Conservation (phyloP, 2,113 vertebrate genomes). For the Brienomyrus longianalis region DNA sequence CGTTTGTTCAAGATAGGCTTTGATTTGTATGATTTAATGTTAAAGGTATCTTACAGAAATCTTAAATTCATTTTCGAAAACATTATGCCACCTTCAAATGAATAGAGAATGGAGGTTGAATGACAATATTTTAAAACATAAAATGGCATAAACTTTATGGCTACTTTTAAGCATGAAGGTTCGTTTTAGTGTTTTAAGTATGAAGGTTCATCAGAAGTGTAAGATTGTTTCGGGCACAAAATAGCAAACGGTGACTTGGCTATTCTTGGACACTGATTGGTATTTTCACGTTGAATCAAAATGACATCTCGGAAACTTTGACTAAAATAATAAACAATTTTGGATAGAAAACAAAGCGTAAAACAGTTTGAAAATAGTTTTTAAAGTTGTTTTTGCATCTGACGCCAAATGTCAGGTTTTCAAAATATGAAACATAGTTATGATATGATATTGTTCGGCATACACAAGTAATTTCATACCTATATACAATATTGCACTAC, state of each 20-base stretch:
- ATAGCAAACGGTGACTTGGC: not conserved
- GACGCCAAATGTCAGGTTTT: not conserved
- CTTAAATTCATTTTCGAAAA: not conserved
- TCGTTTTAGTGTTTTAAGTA: not conserved
- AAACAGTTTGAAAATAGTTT: not conserved
- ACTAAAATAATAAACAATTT: not conserved
- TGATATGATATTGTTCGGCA: slow-evolving; percentile 2
- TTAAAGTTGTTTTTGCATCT: not conserved
- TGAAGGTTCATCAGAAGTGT: not conserved
- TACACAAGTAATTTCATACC: not conserved
- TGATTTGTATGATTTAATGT: not conserved
- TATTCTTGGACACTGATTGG: not conserved
- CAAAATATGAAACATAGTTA: not conserved
- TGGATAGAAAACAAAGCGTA: not conserved
- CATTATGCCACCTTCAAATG: not conserved
- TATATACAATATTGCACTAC: slow-evolving; percentile 28
- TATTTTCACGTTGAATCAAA: not conserved
- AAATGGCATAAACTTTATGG: not conserved
- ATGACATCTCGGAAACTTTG: not conserved
- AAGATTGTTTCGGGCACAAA: not conserved
- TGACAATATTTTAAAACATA: not conserved
- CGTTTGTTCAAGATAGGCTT: not conserved
- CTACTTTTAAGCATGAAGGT: not conserved
- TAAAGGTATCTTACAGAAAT: not conserved
- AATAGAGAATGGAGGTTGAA: not conserved